Base-by-base conservation (phyloP, 2,113 vertebrate species). In the Syrrhaptes paradoxus region DNA sequence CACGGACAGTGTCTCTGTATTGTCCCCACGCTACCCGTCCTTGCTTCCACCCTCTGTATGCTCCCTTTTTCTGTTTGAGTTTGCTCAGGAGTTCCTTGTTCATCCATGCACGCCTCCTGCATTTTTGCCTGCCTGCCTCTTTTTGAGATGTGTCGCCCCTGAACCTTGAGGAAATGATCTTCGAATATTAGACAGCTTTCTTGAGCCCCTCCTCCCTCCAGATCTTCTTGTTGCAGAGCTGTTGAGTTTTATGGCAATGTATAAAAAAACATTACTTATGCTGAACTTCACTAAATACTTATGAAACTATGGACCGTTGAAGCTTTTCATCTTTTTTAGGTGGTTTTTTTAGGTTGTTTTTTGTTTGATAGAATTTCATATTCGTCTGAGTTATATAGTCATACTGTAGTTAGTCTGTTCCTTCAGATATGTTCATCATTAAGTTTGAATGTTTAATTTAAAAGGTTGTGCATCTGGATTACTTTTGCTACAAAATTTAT, bases 221-320 rank as follows among this genome's bases (percentile, higher is more conserved):
- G 41, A 41, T 52, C 51, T 82, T 96, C 79, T 90, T 87, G 96
- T 38, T 75, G 41, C 31, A 41, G 46, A 74, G 18, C 81, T 97
- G 93, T 63, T 87, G 89, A 96, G 74, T 96, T 90, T 97, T 96
- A 97, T 95, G 74, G 58, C 48, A 66, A 75, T 84, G 32, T 59
- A 43, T 67, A 82, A 79, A 66, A 78, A 78, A 86, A 4, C 17
- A 87, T 87, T 96, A 67, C 63, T 92, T 87, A 84, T 34, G 14
- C 70, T 93, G 79, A 94, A 93, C 52, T 88, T 93, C 62, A 57
- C 29, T 75, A 86, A 77, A 74, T 29, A 46, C 17, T 94, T 96
- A 48, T 66, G 94, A 85, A 92, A 34, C 61, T 89, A 96, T 73
- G 55, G 90, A 92, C 19, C 9, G 18, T 91, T 90, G 32, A 86